Base-by-base conservation (phyloP, 1,140 invertebrate species). In the Harpegnathos saltator region DNA sequence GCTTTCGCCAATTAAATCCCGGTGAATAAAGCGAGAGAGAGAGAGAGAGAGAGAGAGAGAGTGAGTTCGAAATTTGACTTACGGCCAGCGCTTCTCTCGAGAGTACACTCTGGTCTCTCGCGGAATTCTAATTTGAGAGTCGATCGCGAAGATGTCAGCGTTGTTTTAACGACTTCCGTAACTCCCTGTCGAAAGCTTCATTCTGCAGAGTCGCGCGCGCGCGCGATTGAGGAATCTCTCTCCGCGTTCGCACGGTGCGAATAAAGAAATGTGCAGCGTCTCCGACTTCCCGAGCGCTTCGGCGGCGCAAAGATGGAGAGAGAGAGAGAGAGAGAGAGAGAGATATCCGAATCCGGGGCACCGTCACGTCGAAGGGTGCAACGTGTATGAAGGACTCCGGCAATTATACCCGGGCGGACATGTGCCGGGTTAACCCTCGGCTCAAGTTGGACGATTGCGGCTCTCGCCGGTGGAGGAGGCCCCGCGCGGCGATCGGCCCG, bases 401-500 rank as follows among this genome's bases (percentile, higher is more conserved):
- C 68, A 62, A 58, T 68, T 61, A 68, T 86, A n/a, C n/a, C n/a
- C 74, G 82, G 84, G 84, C 85, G 86, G 73, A 86, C 71, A 52
- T 81, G 75, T 82, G 69, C 74, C 74, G 62, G 65, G 82, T 85
- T 38, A 71, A 85, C 65, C 73, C 73, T 48, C 24, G 38, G 33
- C 54, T 54, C 29, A 73, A 78, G 71, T 61, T 72, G 52, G 54
- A 62, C 29, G 61, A 83, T 72, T 52, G 71, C 50, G n/a, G 65
- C 29, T 72, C 48, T 54, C 66, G 69, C 65, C 86, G 82, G 52
- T 73, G 69, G 85, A 54, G 75, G 52, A 9, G 83, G 65, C 84
- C 85, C 83, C 82, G 71, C 88, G 80, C n/a, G n/a, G n/a, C n/a
- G 84, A 82, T 91, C 86, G 88, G 83, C 88, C n/a, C 65, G 72